These are phyloP conservation scores for Amiota minor DNA, from an alignment of 2,888 invertebrate species.

Conservation along the genomic window DNA sequence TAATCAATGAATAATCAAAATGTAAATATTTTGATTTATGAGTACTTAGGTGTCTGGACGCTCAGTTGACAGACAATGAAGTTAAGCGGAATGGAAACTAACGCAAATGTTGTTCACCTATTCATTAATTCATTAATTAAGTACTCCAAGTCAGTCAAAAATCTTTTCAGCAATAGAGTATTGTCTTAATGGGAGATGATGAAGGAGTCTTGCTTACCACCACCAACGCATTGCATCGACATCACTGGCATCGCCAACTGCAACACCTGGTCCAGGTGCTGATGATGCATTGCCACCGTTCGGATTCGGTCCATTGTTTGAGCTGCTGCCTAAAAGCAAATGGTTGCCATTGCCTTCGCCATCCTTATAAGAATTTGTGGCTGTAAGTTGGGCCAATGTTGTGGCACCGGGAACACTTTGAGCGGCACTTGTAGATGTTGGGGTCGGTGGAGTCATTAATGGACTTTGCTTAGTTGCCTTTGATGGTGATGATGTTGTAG, in stretches of 20 bases:
- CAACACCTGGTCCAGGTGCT: conserved; percentile 46
- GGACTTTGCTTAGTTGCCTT: too few species aligned
- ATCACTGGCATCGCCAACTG: conserved; percentile 46
- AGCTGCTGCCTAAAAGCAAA: not conserved
- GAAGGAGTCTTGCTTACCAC: conserved; percentile 48
- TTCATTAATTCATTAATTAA: too few species aligned
- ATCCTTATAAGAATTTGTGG: not conserved
- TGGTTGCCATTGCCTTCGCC: not conserved
- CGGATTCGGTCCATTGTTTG: not conserved
- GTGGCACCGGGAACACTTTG: conserved; percentile 19
- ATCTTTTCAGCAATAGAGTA: too few species aligned
- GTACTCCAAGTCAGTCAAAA: too few species aligned
- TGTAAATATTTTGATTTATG: too few species aligned
- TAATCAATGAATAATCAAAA: conserved; percentile 4
- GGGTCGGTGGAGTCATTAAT: not conserved
- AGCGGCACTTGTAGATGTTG: conserved; percentile 8
- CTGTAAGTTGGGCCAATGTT: not conserved
- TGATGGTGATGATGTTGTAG: not conserved
- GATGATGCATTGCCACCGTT: conserved; percentile 43
- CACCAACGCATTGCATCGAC: conserved; percentile 67
- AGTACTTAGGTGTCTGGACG: too few species aligned
- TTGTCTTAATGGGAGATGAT: too few species aligned
- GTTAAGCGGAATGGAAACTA: too few species aligned
- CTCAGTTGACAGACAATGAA: not conserved
- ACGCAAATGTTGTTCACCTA: too few species aligned